phyloP scores from a whole-genome alignment of 2,113 vertebrate species.

The Daubentonia madagascariensis region DNA sequence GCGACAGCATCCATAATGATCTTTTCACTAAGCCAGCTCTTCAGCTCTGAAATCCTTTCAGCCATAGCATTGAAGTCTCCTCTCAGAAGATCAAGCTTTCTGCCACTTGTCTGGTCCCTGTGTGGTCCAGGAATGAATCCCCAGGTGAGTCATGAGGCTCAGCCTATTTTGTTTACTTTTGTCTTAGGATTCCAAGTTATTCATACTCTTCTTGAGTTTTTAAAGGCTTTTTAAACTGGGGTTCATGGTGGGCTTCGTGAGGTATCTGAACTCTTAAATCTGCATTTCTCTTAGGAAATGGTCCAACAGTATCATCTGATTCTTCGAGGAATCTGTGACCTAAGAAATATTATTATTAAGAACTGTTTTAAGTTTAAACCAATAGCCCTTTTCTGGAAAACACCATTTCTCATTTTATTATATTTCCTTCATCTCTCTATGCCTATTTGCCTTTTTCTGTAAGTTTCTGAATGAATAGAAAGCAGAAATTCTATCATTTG shows the following conservation, averaged over 20 bases:
- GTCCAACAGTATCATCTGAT: not conserved
- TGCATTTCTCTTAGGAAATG: not conserved
- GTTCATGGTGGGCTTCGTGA: not conserved
- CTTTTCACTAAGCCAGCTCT: not conserved
- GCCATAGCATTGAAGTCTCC: not conserved
- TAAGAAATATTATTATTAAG: not conserved
- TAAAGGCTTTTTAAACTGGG: not conserved
- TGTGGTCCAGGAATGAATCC: not conserved
- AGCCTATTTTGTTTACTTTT: not conserved
- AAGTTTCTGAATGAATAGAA: not conserved
- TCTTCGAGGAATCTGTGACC: not conserved
- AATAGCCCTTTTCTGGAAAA: not conserved
- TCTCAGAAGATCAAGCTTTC: not conserved
- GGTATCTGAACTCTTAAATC: not conserved
- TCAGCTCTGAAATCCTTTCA: not conserved
- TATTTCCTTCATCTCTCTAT: not conserved
- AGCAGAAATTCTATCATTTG: not conserved
- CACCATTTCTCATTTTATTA: not conserved
- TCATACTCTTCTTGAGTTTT: not conserved
- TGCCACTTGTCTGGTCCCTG: not conserved
- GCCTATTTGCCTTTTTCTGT: not conserved
- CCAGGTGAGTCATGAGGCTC: not conserved
- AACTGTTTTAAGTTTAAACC: not conserved
- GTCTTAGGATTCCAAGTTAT: not conserved
- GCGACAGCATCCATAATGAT: not conserved